A percentile compares a stretch with the other conserved stretches of the same genome.
Evolutionary conservation across 2,113 vertebrate species (phyloP).

Genomic region (Syrmaticus mikado): DNA sequence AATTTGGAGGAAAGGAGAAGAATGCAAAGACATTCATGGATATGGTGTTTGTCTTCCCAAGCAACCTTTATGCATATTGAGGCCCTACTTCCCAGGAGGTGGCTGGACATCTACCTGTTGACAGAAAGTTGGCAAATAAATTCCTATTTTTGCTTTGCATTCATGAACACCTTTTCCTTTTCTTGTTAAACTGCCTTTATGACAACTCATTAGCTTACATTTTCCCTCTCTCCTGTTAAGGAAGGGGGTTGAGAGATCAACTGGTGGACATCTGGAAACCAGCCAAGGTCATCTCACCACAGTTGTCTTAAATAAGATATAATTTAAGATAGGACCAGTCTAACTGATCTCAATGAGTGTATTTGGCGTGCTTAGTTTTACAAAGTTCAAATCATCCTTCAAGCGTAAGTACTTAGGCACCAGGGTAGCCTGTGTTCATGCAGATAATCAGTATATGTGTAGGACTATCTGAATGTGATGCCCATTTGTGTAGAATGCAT

Average conservation of each 20-base stretch:
- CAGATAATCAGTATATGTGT: neutral
- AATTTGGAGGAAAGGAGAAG: neutral
- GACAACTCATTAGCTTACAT: neutral
- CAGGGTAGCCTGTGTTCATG: neutral
- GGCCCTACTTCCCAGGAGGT: neutral
- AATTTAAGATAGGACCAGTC: neutral
- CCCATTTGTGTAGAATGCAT: accelerated
- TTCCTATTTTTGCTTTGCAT: neutral
- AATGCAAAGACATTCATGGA: neutral
- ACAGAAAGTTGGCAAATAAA: neutral
- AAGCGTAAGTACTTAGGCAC: neutral
- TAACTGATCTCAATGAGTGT: neutral
- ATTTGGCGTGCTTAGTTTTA: neutral
- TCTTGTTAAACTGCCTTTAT: neutral
- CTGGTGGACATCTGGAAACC: neutral
- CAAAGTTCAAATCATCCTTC: neutral
- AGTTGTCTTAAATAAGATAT: neutral
- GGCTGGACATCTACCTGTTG: neutral
- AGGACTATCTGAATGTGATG: neutral
- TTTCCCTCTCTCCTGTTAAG: neutral
- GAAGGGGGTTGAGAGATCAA: neutral
- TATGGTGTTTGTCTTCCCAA: neutral
- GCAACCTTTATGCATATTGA: neutral
- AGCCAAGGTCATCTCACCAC: neutral
- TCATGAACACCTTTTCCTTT: neutral